Evolutionary conservation across 2,797 vertebrate species (phyloP).

Genomic region (Siniperca undulata): DNA sequence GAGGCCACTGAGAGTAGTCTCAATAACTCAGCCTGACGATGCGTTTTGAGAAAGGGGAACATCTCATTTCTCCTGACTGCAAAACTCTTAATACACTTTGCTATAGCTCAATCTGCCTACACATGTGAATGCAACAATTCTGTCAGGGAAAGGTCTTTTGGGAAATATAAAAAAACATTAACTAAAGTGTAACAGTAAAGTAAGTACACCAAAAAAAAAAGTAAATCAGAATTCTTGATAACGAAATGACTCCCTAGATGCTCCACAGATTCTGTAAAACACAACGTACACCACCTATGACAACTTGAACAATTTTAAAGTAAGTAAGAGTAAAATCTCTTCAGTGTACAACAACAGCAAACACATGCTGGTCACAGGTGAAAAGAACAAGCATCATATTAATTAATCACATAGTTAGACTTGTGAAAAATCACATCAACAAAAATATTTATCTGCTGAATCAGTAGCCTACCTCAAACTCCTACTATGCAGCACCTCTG

Average conservation of each 20-base stretch:
- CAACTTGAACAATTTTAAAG: not conserved
- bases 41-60: not conserved
- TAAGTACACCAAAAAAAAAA: not conserved
- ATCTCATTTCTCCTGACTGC: slow-evolving; percentile 14
- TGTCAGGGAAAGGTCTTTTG: not conserved
- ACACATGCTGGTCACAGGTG: not conserved
- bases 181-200: not conserved
- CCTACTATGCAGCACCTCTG: not conserved
- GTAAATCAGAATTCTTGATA: not conserved
- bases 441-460: not conserved
- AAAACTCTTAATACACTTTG: not conserved
- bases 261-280: slow-evolving; percentile 5
- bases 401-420: not conserved
- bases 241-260: not conserved
- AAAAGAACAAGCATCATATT: not conserved
- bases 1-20: not conserved
- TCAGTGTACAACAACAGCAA: not conserved
- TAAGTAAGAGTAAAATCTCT: not conserved
- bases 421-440: not conserved
- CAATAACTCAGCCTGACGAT: slow-evolving; percentile 16
- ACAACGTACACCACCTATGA: not conserved
- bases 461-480: not conserved
- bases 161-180: not conserved
- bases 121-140: slow-evolving; percentile 14
- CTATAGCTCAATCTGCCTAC: not conserved